Evolutionary conservation across 2,113 vertebrate species (phyloP).

Genomic region (Cyprinus carpio): DNA sequence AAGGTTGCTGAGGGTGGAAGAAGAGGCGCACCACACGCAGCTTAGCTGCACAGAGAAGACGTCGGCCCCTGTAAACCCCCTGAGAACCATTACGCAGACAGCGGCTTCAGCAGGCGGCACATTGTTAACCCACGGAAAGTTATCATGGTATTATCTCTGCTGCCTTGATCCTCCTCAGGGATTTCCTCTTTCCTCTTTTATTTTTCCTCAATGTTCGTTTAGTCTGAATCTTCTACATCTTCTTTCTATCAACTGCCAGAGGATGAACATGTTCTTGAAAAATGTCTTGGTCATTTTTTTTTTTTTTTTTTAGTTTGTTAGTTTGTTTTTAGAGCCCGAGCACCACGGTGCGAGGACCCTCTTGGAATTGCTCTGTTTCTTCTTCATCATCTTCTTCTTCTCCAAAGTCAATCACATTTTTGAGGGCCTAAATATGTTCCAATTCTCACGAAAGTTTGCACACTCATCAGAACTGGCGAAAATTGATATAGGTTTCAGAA

Average conservation of each 20-base stretch:
- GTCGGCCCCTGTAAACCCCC: slow-evolving; percentile 53
- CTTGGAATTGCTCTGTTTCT: too few species aligned
- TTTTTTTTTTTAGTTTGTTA: too few species aligned
- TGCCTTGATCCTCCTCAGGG: slow-evolving; percentile 68
- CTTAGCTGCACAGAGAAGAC: slow-evolving; percentile 46
- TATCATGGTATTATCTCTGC: slow-evolving; percentile 72
- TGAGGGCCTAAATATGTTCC: too few species aligned
- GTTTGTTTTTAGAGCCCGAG: too few species aligned
- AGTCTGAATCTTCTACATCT: slow-evolving; percentile 56
- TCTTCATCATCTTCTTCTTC: too few species aligned
- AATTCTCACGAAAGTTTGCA: too few species aligned
- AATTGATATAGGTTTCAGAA: too few species aligned
- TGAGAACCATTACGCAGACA: slow-evolving; percentile 77
- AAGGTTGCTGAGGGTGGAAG: slow-evolving; percentile 67
- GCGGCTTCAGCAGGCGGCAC: slow-evolving; percentile 64
- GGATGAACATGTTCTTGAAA: slow-evolving; percentile 54
- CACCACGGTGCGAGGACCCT: too few species aligned
- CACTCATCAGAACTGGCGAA: too few species aligned
- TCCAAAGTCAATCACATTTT: too few species aligned
- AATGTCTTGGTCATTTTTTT: slow-evolving; percentile 21
- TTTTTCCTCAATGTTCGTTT: slow-evolving; percentile 27
- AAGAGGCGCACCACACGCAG: slow-evolving; percentile 71
- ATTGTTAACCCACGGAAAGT: slow-evolving; percentile 68
- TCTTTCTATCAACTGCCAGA: not conserved
- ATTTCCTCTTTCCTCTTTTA: slow-evolving; percentile 62